These are phyloP conservation scores for Numenius arquata DNA, from an alignment of 2,113 vertebrate genomes.

Conservation along the genomic window DNA sequence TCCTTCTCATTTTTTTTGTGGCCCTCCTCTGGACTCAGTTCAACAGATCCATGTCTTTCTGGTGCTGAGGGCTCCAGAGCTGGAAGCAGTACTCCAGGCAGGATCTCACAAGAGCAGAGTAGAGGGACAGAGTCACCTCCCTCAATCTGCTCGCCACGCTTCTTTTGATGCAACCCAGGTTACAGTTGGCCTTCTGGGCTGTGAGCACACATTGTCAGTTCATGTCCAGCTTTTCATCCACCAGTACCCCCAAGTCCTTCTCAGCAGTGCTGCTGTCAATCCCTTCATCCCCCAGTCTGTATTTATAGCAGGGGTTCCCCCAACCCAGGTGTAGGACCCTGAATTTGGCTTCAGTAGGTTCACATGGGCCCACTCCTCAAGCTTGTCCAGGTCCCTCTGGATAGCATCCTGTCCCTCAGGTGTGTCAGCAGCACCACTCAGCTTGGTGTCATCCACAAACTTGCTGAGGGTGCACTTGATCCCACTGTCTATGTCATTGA, in stretches of 20 bases:
- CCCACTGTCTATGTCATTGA: neutral
- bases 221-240: neutral
- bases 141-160: neutral
- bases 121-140: neutral
- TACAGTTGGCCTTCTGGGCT: neutral
- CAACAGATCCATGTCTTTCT: neutral
- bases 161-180: neutral
- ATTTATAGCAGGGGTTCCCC: neutral
- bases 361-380: neutral
- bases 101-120: neutral
- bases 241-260: neutral
- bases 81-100: neutral
- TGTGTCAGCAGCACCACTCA: neutral
- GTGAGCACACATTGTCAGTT: neutral
- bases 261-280: neutral
- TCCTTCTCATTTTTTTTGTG: neutral
- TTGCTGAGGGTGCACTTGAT: neutral
- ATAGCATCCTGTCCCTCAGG: neutral
- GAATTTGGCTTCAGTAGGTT: neutral
- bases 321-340: neutral
- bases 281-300: neutral
- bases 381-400: neutral
- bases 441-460: neutral
- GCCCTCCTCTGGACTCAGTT: neutral
- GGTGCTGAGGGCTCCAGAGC: neutral